Evolutionary conservation across 2,113 vertebrate species (phyloP).

Genomic region (Parus major): DNA sequence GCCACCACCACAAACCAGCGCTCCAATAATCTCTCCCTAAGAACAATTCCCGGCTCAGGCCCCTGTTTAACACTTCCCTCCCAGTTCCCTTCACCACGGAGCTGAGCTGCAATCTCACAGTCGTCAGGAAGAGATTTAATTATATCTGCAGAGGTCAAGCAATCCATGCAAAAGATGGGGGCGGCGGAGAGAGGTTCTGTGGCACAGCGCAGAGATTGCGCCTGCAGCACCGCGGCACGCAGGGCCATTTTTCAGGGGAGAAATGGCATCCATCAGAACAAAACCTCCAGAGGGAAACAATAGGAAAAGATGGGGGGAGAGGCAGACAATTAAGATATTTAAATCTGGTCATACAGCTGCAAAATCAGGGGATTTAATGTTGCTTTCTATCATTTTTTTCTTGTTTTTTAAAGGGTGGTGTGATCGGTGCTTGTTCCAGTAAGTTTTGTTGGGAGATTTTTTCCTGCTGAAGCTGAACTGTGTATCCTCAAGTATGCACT

Average conservation of each 20-base stretch:
- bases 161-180: not conserved
- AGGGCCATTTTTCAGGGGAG: not conserved
- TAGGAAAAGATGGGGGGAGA: not conserved
- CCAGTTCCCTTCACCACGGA: not conserved
- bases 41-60: not conserved
- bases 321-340: not conserved
- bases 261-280: slow-evolving; percentile 29
- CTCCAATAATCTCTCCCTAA: not conserved
- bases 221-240: not conserved
- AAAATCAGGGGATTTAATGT: not conserved
- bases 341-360: not conserved
- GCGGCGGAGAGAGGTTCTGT: not conserved
- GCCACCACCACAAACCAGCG: not conserved
- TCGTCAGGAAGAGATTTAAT: slow-evolving; percentile 29
- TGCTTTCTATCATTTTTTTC: not conserved
- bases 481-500: not conserved
- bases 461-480: not conserved
- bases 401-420: not conserved
- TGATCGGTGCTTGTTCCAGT: not conserved
- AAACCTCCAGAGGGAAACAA: slow-evolving; percentile 14
- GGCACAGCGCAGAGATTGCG: not conserved
- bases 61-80: not conserved
- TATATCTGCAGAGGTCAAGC: slow-evolving; percentile 40
- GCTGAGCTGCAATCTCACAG: not conserved
- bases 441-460: not conserved